These are phyloP conservation scores for Stictonetta naevosa DNA, from an alignment of 2,113 vertebrate genomes.

Conservation along the genomic window DNA sequence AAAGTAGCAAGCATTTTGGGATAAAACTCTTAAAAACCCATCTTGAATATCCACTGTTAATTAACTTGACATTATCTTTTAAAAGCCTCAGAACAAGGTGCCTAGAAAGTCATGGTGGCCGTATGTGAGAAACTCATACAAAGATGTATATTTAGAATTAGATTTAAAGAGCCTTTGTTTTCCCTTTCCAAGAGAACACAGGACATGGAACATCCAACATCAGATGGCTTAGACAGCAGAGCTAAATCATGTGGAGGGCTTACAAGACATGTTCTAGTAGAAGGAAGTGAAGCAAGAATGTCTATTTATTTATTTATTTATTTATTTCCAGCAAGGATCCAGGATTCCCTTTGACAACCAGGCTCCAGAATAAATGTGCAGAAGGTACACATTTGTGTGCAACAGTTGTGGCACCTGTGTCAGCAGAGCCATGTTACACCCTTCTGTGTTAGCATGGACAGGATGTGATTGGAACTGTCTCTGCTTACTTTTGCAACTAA, in stretches of 20 bases:
- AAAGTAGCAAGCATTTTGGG: not conserved
- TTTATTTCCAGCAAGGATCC: not conserved
- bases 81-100: not conserved
- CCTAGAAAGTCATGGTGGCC: not conserved
- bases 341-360: not conserved
- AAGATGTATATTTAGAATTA: not conserved
- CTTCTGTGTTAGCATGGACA: not conserved
- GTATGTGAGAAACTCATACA: not conserved
- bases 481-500: not conserved
- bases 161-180: not conserved
- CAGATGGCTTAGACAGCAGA: not conserved
- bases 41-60: not conserved
- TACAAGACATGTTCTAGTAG: not conserved
- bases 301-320: not conserved
- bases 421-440: not conserved
- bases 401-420: accelerated
- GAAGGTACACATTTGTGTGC: not conserved
- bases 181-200: not conserved
- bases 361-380: not conserved
- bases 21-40: not conserved
- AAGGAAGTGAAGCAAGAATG: not conserved
- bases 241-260: not conserved
- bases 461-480: not conserved
- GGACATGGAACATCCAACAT: not conserved
- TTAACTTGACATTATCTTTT: not conserved